Conservation (phyloP, 2,113 vertebrate genomes). For the Collichthys lucidus region DNA sequence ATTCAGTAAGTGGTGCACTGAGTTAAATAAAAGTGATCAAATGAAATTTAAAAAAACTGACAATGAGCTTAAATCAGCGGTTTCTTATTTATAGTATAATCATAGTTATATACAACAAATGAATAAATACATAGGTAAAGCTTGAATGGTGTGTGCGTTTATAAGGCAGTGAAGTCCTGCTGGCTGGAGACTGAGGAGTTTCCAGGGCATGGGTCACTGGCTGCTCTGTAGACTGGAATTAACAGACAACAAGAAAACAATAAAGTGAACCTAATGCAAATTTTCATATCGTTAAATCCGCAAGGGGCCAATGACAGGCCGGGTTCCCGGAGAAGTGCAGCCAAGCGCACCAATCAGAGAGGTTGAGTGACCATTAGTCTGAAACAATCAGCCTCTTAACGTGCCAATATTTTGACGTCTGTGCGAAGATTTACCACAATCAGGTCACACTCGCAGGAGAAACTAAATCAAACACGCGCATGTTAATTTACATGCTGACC, state of each 20-base stretch:
- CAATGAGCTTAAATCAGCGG: background rate
- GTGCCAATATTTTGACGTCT: conserved; percentile 81
- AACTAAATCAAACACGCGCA: conserved; percentile 64
- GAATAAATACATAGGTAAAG: background rate
- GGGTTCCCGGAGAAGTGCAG: conserved; percentile 74
- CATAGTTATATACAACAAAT: background rate
- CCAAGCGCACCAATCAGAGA: conserved; percentile 79
- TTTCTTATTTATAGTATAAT: background rate
- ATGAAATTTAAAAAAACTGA: background rate
- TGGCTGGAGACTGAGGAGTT: conserved; percentile 59
- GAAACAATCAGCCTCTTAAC: conserved; percentile 85
- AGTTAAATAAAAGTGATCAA: background rate
- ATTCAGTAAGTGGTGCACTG: background rate
- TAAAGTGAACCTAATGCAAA: conserved; percentile 84
- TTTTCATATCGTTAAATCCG: conserved; percentile 80
- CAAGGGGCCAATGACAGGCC: conserved; percentile 73
- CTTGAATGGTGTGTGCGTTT: conserved; percentile 31
- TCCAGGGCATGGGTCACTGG: conserved; percentile 83
- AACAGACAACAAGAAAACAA: conserved; percentile 86
- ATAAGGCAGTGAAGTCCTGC: conserved; percentile 36
- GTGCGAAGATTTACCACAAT: conserved; percentile 69
- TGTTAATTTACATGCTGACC: conserved; percentile 76
- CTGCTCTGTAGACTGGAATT: conserved; percentile 87
- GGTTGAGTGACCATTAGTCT: conserved; percentile 85
- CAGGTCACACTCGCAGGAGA: conserved; percentile 78